A percentile compares a stretch with the other conserved stretches of the same genome.
Conservation (phyloP, 2,888 invertebrate species). For the Pharmacophagus antenor region DNA sequence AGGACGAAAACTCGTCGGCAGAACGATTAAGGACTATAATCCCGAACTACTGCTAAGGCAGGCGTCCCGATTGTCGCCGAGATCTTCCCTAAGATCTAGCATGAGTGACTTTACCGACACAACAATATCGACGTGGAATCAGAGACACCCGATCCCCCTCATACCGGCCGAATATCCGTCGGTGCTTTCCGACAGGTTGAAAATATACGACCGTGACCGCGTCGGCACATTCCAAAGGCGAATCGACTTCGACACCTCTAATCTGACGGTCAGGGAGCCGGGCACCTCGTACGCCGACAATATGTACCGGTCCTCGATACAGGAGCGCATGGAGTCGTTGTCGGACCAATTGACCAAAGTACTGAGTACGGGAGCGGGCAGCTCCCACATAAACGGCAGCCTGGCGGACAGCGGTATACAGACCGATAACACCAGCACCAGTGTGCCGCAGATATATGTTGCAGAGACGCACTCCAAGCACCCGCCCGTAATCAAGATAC, state of each 20-base stretch:
- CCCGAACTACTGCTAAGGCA: conserved; percentile 61
- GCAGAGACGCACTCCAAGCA: conserved; percentile 46
- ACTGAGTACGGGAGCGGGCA: conserved; percentile 67
- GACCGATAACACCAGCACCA: conserved; percentile 73
- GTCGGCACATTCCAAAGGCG: conserved; percentile 58
- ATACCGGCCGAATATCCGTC: conserved; percentile 66
- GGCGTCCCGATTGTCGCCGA: conserved; percentile 61
- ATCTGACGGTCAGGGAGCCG: conserved; percentile 52
- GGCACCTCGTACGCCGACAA: conserved; percentile 63
- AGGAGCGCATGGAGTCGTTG: conserved; percentile 65
- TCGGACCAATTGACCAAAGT: conserved; percentile 74
- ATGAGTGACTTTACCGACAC: conserved; percentile 78
- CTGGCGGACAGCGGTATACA: conserved; percentile 74
- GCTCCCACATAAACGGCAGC: conserved; percentile 73
- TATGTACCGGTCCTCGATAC: conserved; percentile 57
- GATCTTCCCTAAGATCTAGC: conserved; percentile 72
- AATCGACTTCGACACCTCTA: conserved; percentile 69
- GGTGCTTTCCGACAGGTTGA: conserved; percentile 68
- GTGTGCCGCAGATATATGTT: conserved; percentile 70
- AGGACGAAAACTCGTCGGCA: conserved; percentile 69
- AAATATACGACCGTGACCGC: conserved; percentile 61
- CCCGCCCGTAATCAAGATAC: conserved; percentile 45
- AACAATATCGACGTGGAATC: conserved; percentile 75
- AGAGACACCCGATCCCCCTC: conserved; percentile 51
- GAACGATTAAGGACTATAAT: conserved; percentile 74